Evolutionary conservation across 2,888 invertebrate species (phyloP).

Genomic region (Ophion slaviceki): DNA sequence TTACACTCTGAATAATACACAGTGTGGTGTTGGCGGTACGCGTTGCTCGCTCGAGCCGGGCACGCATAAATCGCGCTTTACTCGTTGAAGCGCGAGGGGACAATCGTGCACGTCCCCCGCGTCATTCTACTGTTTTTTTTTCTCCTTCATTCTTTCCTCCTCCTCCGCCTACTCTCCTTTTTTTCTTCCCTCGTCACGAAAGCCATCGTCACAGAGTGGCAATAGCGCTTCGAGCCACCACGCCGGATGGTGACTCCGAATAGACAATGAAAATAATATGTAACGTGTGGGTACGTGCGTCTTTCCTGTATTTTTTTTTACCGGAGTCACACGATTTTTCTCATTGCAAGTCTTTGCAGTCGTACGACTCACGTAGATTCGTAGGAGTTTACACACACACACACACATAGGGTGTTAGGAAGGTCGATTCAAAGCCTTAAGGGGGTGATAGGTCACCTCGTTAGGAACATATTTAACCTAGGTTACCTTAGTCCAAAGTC

Average conservation of each 20-base stretch:
- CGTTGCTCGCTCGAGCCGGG: background rate
- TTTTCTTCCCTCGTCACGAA: slow-evolving; percentile 57
- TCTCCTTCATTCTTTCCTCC: background rate
- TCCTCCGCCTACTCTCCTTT: background rate
- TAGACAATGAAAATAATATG: slow-evolving; percentile 54
- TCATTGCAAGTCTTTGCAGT: background rate
- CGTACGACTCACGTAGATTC: background rate
- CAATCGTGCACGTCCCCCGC: background rate
- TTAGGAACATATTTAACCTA: no score
- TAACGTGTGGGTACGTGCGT: background rate
- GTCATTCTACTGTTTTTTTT: background rate
- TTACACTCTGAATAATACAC: background rate
- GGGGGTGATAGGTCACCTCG: no score
- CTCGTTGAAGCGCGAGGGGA: slow-evolving; percentile 12
- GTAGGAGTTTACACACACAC: no score
- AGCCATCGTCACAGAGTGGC: slow-evolving; percentile 32
- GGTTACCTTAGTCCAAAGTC: no score
- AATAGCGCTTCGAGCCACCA: slow-evolving; percentile 19
- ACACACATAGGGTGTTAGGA: no score
- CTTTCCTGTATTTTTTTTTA: background rate
- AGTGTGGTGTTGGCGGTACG: no score
- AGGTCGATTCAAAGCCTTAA: no score
- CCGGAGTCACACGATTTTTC: slow-evolving; percentile 10
- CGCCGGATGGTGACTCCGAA: slow-evolving; percentile 54
- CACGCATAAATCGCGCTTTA: background rate